Percentiles rank a stretch among this genome's conserved stretches.
Conservation (phyloP, 2,797 vertebrate genomes). For the Decapterus maruadsi region DNA sequence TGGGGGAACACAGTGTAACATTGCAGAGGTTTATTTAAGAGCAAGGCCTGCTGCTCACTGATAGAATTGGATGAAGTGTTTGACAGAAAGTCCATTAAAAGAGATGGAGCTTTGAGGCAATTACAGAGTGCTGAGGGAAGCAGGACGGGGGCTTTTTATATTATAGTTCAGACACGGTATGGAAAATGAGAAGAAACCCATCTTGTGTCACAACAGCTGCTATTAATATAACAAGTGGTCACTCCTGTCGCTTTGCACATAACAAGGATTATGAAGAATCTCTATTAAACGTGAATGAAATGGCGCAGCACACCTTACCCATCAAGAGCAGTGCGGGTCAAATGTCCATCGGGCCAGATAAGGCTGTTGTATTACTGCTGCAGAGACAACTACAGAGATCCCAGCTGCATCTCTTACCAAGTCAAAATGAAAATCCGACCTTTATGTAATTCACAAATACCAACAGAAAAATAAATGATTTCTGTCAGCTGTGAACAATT, state of each 20-base stretch:
- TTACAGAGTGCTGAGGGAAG: slow-evolving; percentile 85
- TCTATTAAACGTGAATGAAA: slow-evolving; percentile 62
- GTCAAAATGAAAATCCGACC: slow-evolving; percentile 21
- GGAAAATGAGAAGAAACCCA: slow-evolving; percentile 80
- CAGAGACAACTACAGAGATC: slow-evolving; percentile 31
- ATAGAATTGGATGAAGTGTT: slow-evolving; percentile 85
- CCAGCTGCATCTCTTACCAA: slow-evolving; percentile 8
- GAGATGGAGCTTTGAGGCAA: slow-evolving; percentile 83
- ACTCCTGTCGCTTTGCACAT: slow-evolving; percentile 61
- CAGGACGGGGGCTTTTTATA: slow-evolving; percentile 76
- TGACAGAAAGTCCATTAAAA: slow-evolving; percentile 86
- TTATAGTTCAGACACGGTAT: slow-evolving; percentile 76
- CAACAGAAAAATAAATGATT: slow-evolving; percentile 8
- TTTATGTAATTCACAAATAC: slow-evolving; percentile 19
- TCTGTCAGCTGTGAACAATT: slow-evolving; percentile 1
- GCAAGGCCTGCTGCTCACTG: slow-evolving; percentile 76
- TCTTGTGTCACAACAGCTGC: slow-evolving; percentile 80
- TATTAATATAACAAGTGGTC: slow-evolving; percentile 83
- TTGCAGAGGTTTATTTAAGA: slow-evolving; percentile 79
- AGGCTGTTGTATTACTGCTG: slow-evolving; percentile 31
- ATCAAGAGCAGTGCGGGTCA: slow-evolving; percentile 45
- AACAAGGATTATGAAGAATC: slow-evolving; percentile 63
- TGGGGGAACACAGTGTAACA: slow-evolving; percentile 64
- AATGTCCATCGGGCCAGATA: slow-evolving; percentile 36
- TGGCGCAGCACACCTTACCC: slow-evolving; percentile 54